These are phyloP conservation scores for Centropus unirufus DNA, from an alignment of 2,113 vertebrate genomes.

Conservation along the genomic window DNA sequence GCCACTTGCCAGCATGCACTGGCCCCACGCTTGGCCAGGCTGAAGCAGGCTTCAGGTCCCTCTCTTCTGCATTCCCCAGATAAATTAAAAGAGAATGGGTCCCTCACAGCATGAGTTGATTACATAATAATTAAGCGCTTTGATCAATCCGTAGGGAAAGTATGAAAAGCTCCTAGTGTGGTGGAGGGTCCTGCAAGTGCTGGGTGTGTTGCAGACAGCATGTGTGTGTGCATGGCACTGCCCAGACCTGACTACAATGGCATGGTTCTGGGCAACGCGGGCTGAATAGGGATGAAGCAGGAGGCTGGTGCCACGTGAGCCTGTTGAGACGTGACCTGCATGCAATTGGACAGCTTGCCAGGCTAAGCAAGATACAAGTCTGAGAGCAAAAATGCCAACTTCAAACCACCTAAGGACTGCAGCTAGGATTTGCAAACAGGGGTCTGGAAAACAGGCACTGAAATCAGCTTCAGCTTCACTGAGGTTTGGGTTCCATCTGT, in stretches of 20 bases:
- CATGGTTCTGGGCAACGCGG: not conserved
- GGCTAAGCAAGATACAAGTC: not conserved
- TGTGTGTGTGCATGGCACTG: not conserved
- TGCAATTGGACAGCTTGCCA: not conserved
- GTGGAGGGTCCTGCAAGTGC: not conserved
- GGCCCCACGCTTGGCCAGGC: rapidly evolving
- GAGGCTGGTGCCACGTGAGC: slow-evolving; percentile 25
- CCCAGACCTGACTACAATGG: not conserved
- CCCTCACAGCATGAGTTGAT: not conserved
- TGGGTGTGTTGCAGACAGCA: not conserved
- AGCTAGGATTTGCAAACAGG: not conserved
- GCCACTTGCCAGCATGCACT: rapidly evolving
- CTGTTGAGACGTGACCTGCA: not conserved
- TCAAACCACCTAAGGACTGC: not conserved
- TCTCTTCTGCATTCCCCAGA: not conserved
- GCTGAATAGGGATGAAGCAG: slow-evolving; percentile 32
- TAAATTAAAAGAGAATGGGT: not conserved
- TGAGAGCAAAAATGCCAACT: not conserved
- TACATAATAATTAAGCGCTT: not conserved
- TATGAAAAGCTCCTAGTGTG: not conserved
- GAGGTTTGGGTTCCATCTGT: not conserved
- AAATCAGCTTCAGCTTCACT: not conserved
- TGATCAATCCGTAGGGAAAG: not conserved
- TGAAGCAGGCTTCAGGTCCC: not conserved
- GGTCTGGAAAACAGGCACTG: not conserved